These are phyloP conservation scores for Panopea generosa DNA, from an alignment of 2,888 invertebrate genomes.

Conservation along the genomic window DNA sequence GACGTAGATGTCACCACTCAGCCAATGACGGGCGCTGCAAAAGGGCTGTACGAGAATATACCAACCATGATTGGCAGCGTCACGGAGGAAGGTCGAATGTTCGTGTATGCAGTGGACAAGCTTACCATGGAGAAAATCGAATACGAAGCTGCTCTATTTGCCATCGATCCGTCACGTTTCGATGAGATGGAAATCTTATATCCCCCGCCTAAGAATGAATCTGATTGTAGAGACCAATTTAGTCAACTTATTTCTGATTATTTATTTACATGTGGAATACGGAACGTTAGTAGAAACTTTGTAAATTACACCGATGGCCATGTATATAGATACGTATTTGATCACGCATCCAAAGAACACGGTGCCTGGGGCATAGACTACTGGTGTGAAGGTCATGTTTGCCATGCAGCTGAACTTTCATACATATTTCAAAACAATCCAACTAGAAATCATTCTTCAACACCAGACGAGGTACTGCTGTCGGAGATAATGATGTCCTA, in stretches of 20 bases:
- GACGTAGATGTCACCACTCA: constrained; percentile 67
- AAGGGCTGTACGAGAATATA: constrained; percentile 63
- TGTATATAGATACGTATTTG: constrained; percentile 72
- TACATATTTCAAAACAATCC: constrained; percentile 71
- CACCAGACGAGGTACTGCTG: constrained; percentile 66
- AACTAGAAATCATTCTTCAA: constrained; percentile 18
- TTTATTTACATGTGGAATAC: constrained; percentile 72
- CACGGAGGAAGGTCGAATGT: constrained; percentile 74
- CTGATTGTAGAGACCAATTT: constrained; percentile 63
- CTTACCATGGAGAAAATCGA: constrained; percentile 22
- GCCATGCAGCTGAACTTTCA: constrained; percentile 78
- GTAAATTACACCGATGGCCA: constrained; percentile 7
- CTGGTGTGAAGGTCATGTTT: constrained; percentile 75
- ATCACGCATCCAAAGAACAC: constrained; percentile 68
- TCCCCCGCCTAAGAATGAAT: constrained; percentile 48
- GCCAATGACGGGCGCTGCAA: constrained; percentile 60
- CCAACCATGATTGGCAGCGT: constrained; percentile 76
- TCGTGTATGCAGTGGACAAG: constrained; percentile 69
- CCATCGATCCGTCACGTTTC: constrained; percentile 40
- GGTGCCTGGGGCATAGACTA: constrained; percentile 70
- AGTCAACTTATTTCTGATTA: constrained; percentile 69
- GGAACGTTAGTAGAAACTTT: constrained; percentile 51
- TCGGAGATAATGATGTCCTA: constrained; percentile 67
- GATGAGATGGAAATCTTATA: constrained; percentile 64
- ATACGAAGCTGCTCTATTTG: constrained; percentile 35